Evolutionary conservation across 2,113 vertebrate species (phyloP), one percentile per base, ranked within the genome.

Genomic region (Antechinus flavipes): DNA sequence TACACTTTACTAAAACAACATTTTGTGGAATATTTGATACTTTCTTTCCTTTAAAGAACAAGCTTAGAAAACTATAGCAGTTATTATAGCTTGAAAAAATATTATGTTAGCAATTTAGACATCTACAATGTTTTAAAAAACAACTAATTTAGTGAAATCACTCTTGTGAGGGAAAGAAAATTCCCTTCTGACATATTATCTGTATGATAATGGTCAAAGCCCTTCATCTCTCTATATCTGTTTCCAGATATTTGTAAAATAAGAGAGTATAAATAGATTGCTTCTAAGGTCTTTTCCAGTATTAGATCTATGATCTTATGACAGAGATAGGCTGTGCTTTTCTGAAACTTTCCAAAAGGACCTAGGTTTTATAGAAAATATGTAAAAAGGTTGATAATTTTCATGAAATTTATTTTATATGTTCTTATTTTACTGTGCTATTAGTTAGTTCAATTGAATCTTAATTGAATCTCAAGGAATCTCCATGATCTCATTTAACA

Each of bases 71-170:
- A 98, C 98, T 98, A 98, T 98, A 98, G 84, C 98, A 98, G 97
- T 98, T 98, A 97, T 95, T 98, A 98, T 98, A 98, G 98, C 98
- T 98, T 98, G 98, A 98, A 97, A 98, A 98, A 99, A 98, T 99
- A 98, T 99, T 99, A 98, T 95, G 98, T 98, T 99, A 99, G 99
- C 98, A 99, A 99, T 98, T 98, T 98, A 94, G 98, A 99, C 98
- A 99, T 99, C 99, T 99, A 98, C 99, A 99, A 97, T 99, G 99
- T 99, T 99, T 99, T 99, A 8, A 99, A 99, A 99, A 99, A 99
- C 98, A 99, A 99, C 99, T 99, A 99, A 99, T 99, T 99, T 99
- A 99, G 99, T 99, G 99, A 99, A 99, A 99, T 99, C 99, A 99
- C 99, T 99, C 98, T 99, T 99, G 98, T 98, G 98, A 99, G 98